Conservation (phyloP, 2,888 invertebrate genomes). For the Drosophila emarginata region DNA sequence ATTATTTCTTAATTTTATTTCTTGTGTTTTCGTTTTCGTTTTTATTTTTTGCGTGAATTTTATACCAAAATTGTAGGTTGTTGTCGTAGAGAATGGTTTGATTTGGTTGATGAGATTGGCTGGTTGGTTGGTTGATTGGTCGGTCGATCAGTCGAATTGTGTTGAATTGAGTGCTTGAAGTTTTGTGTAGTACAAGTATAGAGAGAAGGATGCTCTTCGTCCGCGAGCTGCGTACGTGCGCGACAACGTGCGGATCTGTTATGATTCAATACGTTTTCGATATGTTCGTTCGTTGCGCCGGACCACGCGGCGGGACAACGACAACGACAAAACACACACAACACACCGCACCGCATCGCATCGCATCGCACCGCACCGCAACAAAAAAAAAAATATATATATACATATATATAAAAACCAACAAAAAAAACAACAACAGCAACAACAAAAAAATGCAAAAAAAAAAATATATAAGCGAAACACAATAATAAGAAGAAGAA, state of each 20-base stretch:
- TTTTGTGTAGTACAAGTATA: slow-evolving; percentile 46
- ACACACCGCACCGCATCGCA: background rate
- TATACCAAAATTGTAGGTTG: no score
- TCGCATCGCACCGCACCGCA: slow-evolving; percentile 1
- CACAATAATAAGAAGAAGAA: slow-evolving; percentile 6
- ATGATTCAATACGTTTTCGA: slow-evolving; percentile 80
- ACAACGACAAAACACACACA: slow-evolving; percentile 32
- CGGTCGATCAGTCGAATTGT: slow-evolving; percentile 21
- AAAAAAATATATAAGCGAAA: slow-evolving; percentile 1
- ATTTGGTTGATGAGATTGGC: background rate
- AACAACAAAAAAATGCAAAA: background rate
- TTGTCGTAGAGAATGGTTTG: background rate
- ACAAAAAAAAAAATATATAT: no score
- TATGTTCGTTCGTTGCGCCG: slow-evolving; percentile 66
- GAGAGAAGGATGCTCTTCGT: slow-evolving; percentile 55
- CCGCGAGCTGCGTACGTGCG: slow-evolving; percentile 81
- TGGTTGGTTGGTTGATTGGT: slow-evolving; percentile 10
- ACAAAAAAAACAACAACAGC: background rate
- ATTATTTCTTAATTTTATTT: background rate
- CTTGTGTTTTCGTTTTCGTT: background rate
- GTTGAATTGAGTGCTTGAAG: slow-evolving; percentile 3
- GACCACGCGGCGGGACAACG: slow-evolving; percentile 60
- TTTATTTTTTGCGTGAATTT: background rate
- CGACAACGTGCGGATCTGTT: slow-evolving; percentile 82
- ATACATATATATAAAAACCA: no score